Base-by-base conservation (phyloP, 2,888 invertebrate genomes). In the Zygaena filipendulae region DNA sequence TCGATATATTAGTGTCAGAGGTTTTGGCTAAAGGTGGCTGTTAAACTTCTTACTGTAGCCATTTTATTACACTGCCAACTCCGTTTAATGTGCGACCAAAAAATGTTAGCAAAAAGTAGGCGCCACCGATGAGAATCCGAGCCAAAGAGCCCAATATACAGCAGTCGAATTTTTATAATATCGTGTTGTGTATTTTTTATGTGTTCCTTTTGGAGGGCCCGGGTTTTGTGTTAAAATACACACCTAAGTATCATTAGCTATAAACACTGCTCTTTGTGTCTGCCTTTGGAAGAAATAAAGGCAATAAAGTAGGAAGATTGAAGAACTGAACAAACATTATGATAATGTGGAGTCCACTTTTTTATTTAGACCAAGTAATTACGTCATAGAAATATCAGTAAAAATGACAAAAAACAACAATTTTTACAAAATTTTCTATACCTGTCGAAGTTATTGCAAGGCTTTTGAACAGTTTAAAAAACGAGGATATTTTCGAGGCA, bases 161-260 rank as follows among this genome's bases (percentile, higher is more conserved):
- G 51, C 68, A 64, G 59, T 51, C 52, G 50, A 52, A 47, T 56
- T 58, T 59, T 62, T 72, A 69, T 69, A 66, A 66, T 68, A 56
- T 49, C 50, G 57, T 66, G 68, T 67, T 57, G 60, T 56, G 53
- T 60, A 61, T 70, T 77, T 77, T 75, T 77, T 75, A 68, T 48
- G 36, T 46, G 47, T 48, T 52, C 56, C 60, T 62, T 75, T 68
- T 61, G 59, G 61, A 55, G 57, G 52, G n/a, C 52, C 59, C 45
- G 59, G 60, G 60, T 52, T 63, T 56, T 69, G 77, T 79, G 77
- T 79, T 77, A 79, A 77, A 77, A 79, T 77, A 72, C 74, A 71
- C 77, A 77, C 77, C 77, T 77, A 69, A 72, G 60, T 62, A 75
- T 72, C 69, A 75, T 79, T 74, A 74, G 67, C 72, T 71, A 75